Base-by-base conservation (phyloP, 2,797 vertebrate species). In the Megalops cyprinoides region DNA sequence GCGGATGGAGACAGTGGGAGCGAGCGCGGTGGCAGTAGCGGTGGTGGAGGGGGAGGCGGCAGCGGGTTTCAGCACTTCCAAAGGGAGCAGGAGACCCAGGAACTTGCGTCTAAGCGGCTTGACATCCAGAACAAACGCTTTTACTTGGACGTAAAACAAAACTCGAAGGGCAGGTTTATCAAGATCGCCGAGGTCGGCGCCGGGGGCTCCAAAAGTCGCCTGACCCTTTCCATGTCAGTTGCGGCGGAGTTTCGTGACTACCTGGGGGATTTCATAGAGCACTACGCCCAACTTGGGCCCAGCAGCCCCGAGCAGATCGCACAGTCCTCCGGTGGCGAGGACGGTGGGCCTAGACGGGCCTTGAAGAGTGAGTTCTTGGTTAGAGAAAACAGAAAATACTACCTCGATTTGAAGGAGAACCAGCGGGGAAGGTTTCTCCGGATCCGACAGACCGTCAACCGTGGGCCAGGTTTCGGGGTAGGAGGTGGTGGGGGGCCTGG, bases 1-100 rank as follows among this genome's bases (percentile, higher is more conserved):
- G 97, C 96, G 97, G 97, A 98, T 94, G 97, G 96, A 91, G 96
- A 97, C 88, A 97, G 97, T 91, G 94, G 96, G 86, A 95, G 97
- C 84, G 95, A 96, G 89, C 94, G 95, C 86, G 95, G 95, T 74
- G 95, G 95, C 48, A 93, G 95, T 75, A 92, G 95, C 77, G 89
- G 92, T 46, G 86, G 90, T 9, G 84, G 78, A 25, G 92, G 93
- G 0, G 94, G 93, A 15, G 94, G 94, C 31, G 93, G 95, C 53
- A 89, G 95, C 51, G 95, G 96, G 39, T 96, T 95, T 80, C 95
- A 94, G 88, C 94, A 96, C 62, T 94, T 94, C 88, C 93, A 95
- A 82, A 94, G 96, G 83, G 96, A 94, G 69, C 89, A 94, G 82
- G 95, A 95, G 91, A 96, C 94, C 81, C 95, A 95, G 87, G 96